Conservation (phyloP, 2,797 vertebrate species). For the Molossus alvarezi region DNA sequence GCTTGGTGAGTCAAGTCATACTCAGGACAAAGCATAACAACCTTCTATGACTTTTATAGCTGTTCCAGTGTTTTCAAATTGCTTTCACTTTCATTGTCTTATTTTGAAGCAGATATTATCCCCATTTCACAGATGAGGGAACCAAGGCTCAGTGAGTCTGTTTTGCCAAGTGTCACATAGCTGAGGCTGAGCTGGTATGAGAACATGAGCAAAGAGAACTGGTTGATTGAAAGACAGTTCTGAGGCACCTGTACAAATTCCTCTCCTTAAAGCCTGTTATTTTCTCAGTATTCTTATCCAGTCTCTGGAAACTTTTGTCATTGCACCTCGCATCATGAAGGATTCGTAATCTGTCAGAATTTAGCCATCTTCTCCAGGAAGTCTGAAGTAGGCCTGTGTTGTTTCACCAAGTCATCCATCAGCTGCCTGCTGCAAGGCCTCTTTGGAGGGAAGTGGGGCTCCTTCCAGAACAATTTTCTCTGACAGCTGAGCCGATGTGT, state of each 20-base stretch:
- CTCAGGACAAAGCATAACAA: constrained; percentile 11
- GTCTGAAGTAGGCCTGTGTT: not conserved
- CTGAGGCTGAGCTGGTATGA: not conserved
- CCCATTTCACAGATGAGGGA: constrained; percentile 37
- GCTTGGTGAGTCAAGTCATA: constrained; percentile 15
- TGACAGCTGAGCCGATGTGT: not conserved
- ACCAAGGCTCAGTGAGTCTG: not conserved
- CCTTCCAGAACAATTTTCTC: constrained; percentile 1
- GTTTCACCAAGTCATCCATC: not conserved
- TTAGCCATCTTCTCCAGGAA: not conserved
- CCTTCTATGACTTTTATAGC: not conserved
- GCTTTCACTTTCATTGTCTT: constrained; percentile 37
- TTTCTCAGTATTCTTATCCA: not conserved
- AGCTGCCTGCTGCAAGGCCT: not conserved
- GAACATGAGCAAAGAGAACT: not conserved
- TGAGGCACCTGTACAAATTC: not conserved
- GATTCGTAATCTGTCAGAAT: not conserved
- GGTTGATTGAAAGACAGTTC: not conserved
- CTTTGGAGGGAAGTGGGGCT: not conserved
- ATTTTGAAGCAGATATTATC: not conserved
- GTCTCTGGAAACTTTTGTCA: constrained; percentile 4
- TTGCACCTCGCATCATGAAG: not conserved
- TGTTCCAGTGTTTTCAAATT: not conserved
- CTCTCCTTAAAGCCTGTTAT: not conserved
- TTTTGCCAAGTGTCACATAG: constrained; percentile 3